Evolutionary conservation across 2,797 vertebrate genomes (phyloP), one percentile per base, ranked within the genome.

Genomic region (Chiroxiphia lanceolata): DNA sequence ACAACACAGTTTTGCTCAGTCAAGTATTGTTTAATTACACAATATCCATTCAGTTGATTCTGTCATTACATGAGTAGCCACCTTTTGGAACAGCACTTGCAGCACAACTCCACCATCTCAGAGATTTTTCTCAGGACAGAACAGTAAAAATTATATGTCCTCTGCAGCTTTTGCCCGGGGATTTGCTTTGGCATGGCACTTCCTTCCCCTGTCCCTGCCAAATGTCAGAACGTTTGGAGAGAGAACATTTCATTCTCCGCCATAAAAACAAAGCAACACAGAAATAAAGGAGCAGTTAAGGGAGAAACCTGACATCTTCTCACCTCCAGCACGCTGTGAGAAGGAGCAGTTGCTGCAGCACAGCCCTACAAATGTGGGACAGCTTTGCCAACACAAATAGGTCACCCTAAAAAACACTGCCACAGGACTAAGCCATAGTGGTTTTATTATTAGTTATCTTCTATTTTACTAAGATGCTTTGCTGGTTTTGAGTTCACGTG

Each of bases 191-290:
- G 83, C 72, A 83, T 20, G 0, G 75, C 22, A 40, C 48, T 60
- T 78, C 59, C 71, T 89, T 80, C 81, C 44, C 45, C 69, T 21
- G 17, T 17, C 53, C 67, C 63, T 77, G 83, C 86, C 91, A 93
- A 93, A 89, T 19, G 40, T 60, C 85, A 80, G 67, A 59, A 71
- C 7, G 17, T 74, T 94, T 88, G 84, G 76, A 92, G 60, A 82
- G 59, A 91, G 77, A 94, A 95, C 70, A 71, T 91, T 92, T 91
- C 80, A 87, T 92, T 90, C 86, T 64, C 69, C 9, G 7, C 68
- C 94, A 83, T 60, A 77, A 93, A 89, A 95, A 79, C 89, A 95
- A 94, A 96, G 78, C 36, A 78, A 71, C 33, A 38, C 16, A 60
- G 72, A 88, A 94, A 93, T 68, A 85, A 92, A 89, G 70, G 50